phyloP scores from a whole-genome alignment of 1,140 invertebrate genomes.

The Ceratina calcarata region DNA sequence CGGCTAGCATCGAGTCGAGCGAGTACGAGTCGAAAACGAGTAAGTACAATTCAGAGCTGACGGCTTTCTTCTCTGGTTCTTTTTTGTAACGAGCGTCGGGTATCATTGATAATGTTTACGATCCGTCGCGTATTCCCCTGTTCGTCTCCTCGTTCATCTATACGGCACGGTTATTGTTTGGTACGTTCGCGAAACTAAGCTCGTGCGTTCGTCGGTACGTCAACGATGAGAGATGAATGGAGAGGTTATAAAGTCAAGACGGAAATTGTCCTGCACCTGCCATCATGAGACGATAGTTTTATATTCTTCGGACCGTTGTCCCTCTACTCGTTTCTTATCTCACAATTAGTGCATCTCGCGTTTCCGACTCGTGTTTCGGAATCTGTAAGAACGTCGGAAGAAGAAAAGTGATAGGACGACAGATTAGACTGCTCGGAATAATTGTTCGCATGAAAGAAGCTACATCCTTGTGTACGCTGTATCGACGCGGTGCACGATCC shows the following conservation, averaged over 20 bases:
- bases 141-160: background rate
- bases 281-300: constrained; percentile 36
- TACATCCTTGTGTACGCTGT: background rate
- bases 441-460: background rate
- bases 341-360: background rate
- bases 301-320: constrained; percentile 11
- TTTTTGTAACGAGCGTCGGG: constrained; percentile 24
- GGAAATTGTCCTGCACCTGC: constrained; percentile 45
- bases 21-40: constrained; percentile 30
- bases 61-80: constrained; percentile 17
- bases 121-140: background rate
- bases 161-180: too few relatives aligned
- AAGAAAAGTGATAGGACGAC: background rate
- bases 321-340: background rate
- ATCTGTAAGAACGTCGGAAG: background rate
- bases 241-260: constrained; percentile 58
- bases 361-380: background rate
- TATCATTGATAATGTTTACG: constrained; percentile 21
- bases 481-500: background rate
- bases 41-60: constrained; percentile 42
- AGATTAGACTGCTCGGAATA: background rate
- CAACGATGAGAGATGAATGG: constrained; percentile 16
- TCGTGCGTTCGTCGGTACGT: background rate
- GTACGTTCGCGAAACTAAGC: too few relatives aligned
- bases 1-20: constrained; percentile 44